Percentiles rank a stretch among this genome's conserved stretches.
These are phyloP conservation scores for Pogonophryne albipinna DNA, from an alignment of 2,797 vertebrate genomes.

Conservation along the genomic window DNA sequence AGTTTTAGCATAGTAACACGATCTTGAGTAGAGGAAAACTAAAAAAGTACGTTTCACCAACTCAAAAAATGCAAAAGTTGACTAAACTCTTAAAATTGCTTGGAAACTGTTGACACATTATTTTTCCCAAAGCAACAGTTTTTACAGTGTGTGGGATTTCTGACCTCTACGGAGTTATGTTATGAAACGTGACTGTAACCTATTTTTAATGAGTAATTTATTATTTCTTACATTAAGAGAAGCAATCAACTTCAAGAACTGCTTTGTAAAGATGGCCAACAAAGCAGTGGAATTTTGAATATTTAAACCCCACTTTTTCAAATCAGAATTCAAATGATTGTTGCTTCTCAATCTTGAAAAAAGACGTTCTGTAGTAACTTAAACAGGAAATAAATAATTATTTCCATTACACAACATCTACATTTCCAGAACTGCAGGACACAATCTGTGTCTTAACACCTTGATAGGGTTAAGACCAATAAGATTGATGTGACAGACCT, in stretches of 20 bases:
- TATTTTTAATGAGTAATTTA: not conserved
- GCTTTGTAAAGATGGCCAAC: not conserved
- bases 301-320: not conserved
- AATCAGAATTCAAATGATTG: not conserved
- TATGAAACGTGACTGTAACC: too few relatives aligned
- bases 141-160: too few relatives aligned
- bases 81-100: too few relatives aligned
- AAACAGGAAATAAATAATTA: not conserved
- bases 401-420: not conserved
- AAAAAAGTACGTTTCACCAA: too few relatives aligned
- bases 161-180: too few relatives aligned
- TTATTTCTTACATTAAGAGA: not conserved
- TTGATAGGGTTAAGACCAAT: not conserved
- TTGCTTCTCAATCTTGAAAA: not conserved
- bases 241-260: not conserved
- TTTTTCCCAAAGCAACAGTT: too few relatives aligned
- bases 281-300: not conserved
- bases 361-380: not conserved
- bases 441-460: conserved; percentile 15
- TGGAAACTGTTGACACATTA: too few relatives aligned
- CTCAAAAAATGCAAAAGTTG: too few relatives aligned
- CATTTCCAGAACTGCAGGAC: not conserved
- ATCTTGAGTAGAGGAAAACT: too few relatives aligned
- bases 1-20: too few relatives aligned
- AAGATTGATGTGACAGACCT: not conserved